Evolutionary conservation across 2,888 invertebrate species (phyloP), one percentile per base, ranked within the genome.

Genomic region (Byasa hedistus): DNA sequence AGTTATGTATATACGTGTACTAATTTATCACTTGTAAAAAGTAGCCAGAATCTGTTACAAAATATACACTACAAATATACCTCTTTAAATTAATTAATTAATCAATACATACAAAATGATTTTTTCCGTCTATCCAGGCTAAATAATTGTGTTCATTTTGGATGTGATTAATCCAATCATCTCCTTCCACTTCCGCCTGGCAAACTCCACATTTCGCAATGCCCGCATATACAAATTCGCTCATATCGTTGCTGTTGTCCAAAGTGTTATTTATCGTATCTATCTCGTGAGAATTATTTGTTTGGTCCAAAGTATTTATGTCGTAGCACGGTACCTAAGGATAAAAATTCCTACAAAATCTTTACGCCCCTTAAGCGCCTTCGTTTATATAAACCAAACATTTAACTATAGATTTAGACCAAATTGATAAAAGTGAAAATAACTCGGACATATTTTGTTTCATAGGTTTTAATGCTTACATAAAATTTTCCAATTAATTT

Each of bases 41-140:
- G 10, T n/a, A n/a, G n/a, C n/a, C n/a, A n/a, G n/a, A n/a, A n/a
- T n/a, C n/a, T n/a, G n/a, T 32, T 32, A 1, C 32, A 32, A 7
- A 32, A 32, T 32, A 32, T 10, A 2, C 27, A 7, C 27, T 8
- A 4, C 10, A 10, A 5, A 27, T 32, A 32, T 48, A 22, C 0
- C 17, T 44, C 4, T 24, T 44, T 23, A 3, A 7, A 44, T 8
- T 39, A 21, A 58, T 12, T 3, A 22, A 22, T 32, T 39, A 56
- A 44, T 44, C 12, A 27, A 27, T 54, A 79, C 83, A 89, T 86
- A 94, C 94, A 76, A 93, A 76, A 57, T 92, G 88, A 52, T 76
- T 69, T 62, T 92, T 89, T 44, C 92, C 93, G 24, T 89, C 85
- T 63, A 85, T 78, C 94, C 94, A 94, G 12, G 92, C 91, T 71